These are phyloP conservation scores for Phrixothrix hirtus DNA, from an alignment of 2,888 invertebrate species.

Conservation along the genomic window DNA sequence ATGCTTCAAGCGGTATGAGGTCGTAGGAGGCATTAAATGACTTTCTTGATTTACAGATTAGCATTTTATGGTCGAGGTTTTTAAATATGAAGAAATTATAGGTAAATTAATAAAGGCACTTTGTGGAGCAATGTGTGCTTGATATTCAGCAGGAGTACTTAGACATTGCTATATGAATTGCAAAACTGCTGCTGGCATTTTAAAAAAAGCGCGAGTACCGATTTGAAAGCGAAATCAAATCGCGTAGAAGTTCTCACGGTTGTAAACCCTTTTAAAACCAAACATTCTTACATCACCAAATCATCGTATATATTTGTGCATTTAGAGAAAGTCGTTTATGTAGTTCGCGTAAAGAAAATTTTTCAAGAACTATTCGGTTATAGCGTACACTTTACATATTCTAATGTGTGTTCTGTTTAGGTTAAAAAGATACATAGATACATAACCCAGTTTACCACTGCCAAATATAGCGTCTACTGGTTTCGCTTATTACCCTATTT, in stretches of 20 bases:
- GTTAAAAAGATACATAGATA: conserved; percentile 5
- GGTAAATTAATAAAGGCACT: conserved; percentile 13
- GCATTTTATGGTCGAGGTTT: no score
- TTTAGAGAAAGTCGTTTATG: conserved; percentile 25
- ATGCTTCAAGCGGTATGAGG: neutral
- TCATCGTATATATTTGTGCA: conserved; percentile 16
- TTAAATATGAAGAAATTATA: conserved; percentile 9
- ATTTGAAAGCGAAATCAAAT: conserved; percentile 31
- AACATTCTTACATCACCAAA: conserved; percentile 22
- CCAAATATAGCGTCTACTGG: conserved; percentile 16
- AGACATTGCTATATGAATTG: conserved; percentile 27
- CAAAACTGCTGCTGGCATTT: conserved; percentile 25
- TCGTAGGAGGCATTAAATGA: neutral
- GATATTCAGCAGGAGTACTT: conserved; percentile 17
- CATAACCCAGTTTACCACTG: conserved; percentile 13
- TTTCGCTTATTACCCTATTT: conserved; percentile 1
- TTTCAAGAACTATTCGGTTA: conserved; percentile 16
- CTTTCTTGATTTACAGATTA: conserved; percentile 1
- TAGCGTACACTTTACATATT: conserved; percentile 15
- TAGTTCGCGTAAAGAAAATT: conserved; percentile 22
- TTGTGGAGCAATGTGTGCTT: conserved; percentile 12
- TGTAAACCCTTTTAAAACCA: conserved; percentile 27
- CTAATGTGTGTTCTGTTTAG: conserved; percentile 21
- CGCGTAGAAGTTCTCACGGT: conserved; percentile 30
- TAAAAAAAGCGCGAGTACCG: conserved; percentile 29